Conservation (phyloP, 1,140 invertebrate genomes). For the Pseudomyrmex cubaensis region DNA sequence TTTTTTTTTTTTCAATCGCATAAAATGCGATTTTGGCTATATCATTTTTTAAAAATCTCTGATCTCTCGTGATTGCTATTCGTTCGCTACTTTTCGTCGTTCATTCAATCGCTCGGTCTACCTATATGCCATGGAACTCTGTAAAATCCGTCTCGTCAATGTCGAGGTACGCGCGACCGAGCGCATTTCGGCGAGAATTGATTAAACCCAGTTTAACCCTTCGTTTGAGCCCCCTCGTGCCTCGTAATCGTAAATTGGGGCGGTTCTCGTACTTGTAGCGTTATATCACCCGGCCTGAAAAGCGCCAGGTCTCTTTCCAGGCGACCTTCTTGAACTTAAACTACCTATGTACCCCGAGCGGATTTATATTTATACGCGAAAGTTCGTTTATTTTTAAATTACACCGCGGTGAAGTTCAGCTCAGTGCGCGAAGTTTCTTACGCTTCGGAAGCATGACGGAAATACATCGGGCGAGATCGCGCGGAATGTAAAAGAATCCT, state of each 20-base stretch:
- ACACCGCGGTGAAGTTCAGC: background rate
- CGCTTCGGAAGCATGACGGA: background rate
- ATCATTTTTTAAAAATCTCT: background rate
- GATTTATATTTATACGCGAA: background rate
- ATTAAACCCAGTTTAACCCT: conserved; percentile 75
- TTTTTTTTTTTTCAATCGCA: too few relatives aligned
- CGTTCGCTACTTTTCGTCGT: conserved; percentile 1
- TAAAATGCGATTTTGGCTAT: background rate
- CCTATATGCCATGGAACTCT: background rate
- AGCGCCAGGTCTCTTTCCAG: conserved; percentile 28
- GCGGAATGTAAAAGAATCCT: background rate
- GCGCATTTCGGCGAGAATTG: conserved; percentile 70
- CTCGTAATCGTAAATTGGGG: conserved; percentile 76
- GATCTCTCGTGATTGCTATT: background rate
- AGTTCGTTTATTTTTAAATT: conserved; percentile 39
- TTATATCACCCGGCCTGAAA: conserved; percentile 48
- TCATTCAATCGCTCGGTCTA: background rate
- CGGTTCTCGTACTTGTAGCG: conserved; percentile 36
- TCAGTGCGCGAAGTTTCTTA: background rate
- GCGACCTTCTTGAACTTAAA: conserved; percentile 46
- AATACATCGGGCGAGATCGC: background rate
- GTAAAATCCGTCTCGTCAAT: conserved; percentile 40
- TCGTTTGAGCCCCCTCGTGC: conserved; percentile 64
- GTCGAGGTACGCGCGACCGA: conserved; percentile 34
- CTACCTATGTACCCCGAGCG: conserved; percentile 15